Evolutionary conservation across 2,113 vertebrate genomes (phyloP), one percentile per base, ranked within the genome.

Genomic region (Carassius gibelio): DNA sequence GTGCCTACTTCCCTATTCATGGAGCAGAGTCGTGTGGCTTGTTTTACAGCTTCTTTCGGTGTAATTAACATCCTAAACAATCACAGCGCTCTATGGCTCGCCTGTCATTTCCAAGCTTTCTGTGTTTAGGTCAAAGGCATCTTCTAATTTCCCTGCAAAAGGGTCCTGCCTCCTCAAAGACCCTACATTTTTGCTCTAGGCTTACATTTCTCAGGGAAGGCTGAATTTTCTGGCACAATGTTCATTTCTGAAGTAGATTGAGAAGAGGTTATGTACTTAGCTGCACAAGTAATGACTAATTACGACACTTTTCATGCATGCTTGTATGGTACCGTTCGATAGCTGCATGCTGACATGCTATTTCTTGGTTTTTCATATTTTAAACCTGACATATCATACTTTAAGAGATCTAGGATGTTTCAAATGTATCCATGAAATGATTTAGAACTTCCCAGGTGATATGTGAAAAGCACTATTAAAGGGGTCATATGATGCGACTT

Each of bases 1-100:
- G 95, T 92, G 93, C 91, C 94, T 95, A 66, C 91, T 96, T 94
- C 91, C 88, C 93, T 94, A 94, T 96, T 96, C 94, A 94, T 91
- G 91, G 92, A 89, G 86, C 93, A 92, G 90, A 88, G 87, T 85
- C 90, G 93, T 89, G 79, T 45, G 17, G 52, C 75, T 87, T 89
- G 83, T 88, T 90, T 89, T 92, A 92, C 92, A 91, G 91, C 87
- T 91, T 87, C 57, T 90, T 90, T 76, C 85, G 86, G 68, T 21
- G 87, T 89, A 91, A 92, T 93, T 92, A 92, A 90, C 88, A 90
- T 88, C 23, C 30, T n/a, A 11, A 88, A 90, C 87, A 84, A 85
- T 80, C 30, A 62, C 45, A 15, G 61, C 45, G 38, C 48, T 87
- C 55, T 55, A 50, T 68, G 48, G 76, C 75, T 72, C 52, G 59